Evolutionary conservation across 2,888 invertebrate genomes (phyloP).

Genomic region (Balanococcus diminutus): DNA sequence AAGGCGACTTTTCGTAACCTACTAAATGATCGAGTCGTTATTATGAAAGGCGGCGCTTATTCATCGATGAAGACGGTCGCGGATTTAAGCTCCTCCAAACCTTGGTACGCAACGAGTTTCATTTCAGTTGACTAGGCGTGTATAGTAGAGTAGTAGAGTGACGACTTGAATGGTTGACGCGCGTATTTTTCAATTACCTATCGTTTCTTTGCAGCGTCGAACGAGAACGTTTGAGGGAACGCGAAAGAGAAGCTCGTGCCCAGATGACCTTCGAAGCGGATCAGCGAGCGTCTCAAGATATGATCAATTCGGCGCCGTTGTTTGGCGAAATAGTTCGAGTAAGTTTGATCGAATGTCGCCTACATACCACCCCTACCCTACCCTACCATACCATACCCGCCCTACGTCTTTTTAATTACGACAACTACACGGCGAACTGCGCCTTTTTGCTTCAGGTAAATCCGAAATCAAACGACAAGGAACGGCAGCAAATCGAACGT

Average conservation of each 20-base stretch:
- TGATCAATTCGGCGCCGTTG: slow-evolving; percentile 66
- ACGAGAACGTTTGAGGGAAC: slow-evolving; percentile 77
- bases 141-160: background rate
- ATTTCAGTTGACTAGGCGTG: background rate
- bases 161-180: background rate
- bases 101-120: background rate
- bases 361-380: background rate
- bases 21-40: background rate
- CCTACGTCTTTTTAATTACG: background rate
- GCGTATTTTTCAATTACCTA: background rate
- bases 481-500: slow-evolving; percentile 71
- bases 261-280: slow-evolving; percentile 63
- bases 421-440: background rate
- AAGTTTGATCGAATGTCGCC: slow-evolving; percentile 60
- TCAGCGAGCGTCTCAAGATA: slow-evolving; percentile 64
- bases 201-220: slow-evolving; percentile 64
- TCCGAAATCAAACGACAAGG: slow-evolving; percentile 67
- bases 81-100: background rate
- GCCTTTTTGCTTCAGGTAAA: slow-evolving; percentile 67
- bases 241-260: slow-evolving; percentile 77
- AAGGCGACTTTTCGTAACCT: background rate
- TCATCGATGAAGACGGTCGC: background rate
- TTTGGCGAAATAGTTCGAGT: slow-evolving; percentile 73
- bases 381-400: no score
- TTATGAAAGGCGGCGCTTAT: slow-evolving; percentile 5